phyloP scores from a whole-genome alignment of 2,888 invertebrate species.

The Chymomyza procnemis region DNA sequence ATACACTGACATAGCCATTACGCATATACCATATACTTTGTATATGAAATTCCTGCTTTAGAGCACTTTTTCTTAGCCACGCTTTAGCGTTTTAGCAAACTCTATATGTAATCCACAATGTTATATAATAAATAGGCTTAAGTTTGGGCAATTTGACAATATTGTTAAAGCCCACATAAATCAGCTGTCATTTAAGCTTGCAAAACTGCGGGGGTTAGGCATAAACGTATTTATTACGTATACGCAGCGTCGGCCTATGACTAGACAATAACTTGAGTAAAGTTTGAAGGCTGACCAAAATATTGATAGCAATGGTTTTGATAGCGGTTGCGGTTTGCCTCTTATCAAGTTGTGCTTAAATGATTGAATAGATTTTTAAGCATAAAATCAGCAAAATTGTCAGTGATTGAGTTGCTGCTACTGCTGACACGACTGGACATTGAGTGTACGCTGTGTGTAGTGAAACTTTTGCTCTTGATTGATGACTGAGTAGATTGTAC shows the following conservation, averaged over 20 bases:
- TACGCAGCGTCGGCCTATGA: constrained; percentile 15
- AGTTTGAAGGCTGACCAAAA: constrained; percentile 23
- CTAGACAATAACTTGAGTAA: not conserved
- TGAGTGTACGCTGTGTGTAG: constrained; percentile 45
- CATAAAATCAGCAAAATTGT: constrained; percentile 54
- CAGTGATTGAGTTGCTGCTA: constrained; percentile 58
- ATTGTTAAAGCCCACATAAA: constrained; percentile 69
- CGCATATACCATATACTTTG: too few species aligned
- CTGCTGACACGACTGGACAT: constrained; percentile 18
- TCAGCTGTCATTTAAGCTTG: constrained; percentile 68
- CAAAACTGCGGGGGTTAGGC: constrained; percentile 42
- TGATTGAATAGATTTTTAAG: constrained; percentile 70
- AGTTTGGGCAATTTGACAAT: constrained; percentile 72
- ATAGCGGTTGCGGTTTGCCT: constrained; percentile 40
- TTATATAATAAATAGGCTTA: constrained; percentile 74
- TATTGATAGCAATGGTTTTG: constrained; percentile 51
- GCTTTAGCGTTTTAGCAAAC: not conserved
- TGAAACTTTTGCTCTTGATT: constrained; percentile 43
- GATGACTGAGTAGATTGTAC: constrained; percentile 50
- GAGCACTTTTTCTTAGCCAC: not conserved
- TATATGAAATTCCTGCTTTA: not conserved
- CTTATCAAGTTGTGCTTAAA: constrained; percentile 72
- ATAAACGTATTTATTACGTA: constrained; percentile 68
- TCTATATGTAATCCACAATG: constrained; percentile 17
- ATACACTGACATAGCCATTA: constrained; percentile 1